phyloP scores from a whole-genome alignment of 1,140 invertebrate species.

The Drosophila burlai region DNA sequence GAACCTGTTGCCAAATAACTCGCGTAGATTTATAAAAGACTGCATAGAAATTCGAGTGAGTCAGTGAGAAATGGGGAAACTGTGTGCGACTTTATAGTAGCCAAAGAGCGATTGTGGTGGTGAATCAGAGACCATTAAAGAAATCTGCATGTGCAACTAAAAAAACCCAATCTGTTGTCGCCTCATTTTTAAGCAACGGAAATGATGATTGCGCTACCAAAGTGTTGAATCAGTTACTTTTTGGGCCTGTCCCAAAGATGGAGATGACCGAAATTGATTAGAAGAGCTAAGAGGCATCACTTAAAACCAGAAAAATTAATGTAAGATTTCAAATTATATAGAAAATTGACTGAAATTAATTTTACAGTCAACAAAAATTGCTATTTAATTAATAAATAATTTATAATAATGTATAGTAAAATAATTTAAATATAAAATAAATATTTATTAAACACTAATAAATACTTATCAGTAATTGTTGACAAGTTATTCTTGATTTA shows the following conservation, averaged over 20 bases:
- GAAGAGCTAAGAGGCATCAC: background rate
- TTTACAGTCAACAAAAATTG: too few species aligned
- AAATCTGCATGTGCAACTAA: slow-evolving; percentile 53
- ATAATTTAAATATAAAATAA: background rate
- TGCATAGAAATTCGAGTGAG: slow-evolving; percentile 63
- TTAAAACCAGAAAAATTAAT: background rate
- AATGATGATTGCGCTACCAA: slow-evolving; percentile 64
- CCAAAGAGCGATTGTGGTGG: slow-evolving; percentile 9
- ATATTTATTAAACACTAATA: background rate
- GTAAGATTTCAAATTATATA: too few species aligned
- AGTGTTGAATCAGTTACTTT: slow-evolving; percentile 64
- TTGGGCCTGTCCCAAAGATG: background rate
- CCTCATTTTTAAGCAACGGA: slow-evolving; percentile 40
- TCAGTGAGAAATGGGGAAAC: slow-evolving; percentile 52
- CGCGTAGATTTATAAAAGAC: slow-evolving; percentile 59
- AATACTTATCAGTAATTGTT: background rate
- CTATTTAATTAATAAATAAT: background rate
- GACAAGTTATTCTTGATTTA: background rate
- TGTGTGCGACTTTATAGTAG: slow-evolving; percentile 23
- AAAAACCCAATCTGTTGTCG: slow-evolving; percentile 20
- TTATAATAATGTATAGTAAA: background rate
- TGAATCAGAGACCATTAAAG: slow-evolving; percentile 59
- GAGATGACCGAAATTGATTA: slow-evolving; percentile 59
- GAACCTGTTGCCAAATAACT: slow-evolving; percentile 76
- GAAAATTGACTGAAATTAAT: background rate